Conservation (phyloP, 1,140 invertebrate genomes). For the Drosophila tropicalis region DNA sequence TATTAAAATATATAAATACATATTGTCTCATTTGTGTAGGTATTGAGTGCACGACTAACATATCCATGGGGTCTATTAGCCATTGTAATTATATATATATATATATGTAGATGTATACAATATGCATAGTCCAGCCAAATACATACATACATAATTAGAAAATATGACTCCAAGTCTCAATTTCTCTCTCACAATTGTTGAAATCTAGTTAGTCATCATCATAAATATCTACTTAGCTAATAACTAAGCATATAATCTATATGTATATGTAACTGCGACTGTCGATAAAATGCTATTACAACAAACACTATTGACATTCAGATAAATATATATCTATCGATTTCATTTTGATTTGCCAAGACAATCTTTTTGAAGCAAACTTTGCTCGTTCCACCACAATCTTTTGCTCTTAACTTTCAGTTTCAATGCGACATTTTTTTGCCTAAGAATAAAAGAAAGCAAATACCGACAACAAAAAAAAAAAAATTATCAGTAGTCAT, state of each 20-base stretch:
- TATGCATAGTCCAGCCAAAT: constrained; percentile 24
- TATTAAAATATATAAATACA: background rate
- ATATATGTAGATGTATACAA: background rate
- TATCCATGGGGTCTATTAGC: constrained; percentile 72
- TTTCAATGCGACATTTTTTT: constrained; percentile 24
- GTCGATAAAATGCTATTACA: constrained; percentile 30
- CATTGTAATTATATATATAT: constrained; percentile 21
- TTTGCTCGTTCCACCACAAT: constrained; percentile 6
- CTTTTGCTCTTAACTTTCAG: constrained; percentile 32
- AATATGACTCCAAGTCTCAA: constrained; percentile 61
- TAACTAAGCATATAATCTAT: background rate
- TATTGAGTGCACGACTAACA: constrained; percentile 42
- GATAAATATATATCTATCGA: constrained; percentile 13
- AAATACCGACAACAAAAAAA: constrained; percentile 14
- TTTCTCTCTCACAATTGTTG: constrained; percentile 47
- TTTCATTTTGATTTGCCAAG: constrained; percentile 36
- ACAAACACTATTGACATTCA: constrained; percentile 35
- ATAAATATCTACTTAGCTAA: constrained; percentile 11
- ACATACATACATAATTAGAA: constrained; percentile 23
- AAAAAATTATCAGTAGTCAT: constrained; percentile 29
- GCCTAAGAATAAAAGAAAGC: background rate
- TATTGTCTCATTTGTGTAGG: background rate
- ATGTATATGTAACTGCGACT: constrained; percentile 29
- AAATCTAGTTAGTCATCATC: constrained; percentile 34
- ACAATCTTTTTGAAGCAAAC: constrained; percentile 59